Percentiles rank a stretch among this genome's conserved stretches.
These are phyloP conservation scores for Pangasianodon hypophthalmus DNA, from an alignment of 2,113 vertebrate species.

Conservation along the genomic window DNA sequence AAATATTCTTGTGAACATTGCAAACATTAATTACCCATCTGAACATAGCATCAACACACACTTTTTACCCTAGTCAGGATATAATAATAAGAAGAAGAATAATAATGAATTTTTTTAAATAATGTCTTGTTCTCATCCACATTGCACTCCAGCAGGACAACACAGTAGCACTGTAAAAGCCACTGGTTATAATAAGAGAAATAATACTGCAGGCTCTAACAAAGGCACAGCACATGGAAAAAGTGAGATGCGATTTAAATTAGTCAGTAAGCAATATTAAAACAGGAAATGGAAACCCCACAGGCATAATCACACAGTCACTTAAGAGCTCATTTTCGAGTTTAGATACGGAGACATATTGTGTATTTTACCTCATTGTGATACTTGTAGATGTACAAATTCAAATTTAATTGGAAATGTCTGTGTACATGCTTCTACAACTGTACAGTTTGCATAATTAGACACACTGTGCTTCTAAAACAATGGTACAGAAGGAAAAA, in stretches of 20 bases:
- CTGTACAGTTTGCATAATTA: constrained; percentile 16
- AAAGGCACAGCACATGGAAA: background rate
- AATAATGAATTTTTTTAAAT: background rate
- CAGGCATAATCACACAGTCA: constrained; percentile 37
- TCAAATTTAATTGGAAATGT: constrained; percentile 38
- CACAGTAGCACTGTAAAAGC: background rate
- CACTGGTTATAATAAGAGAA: background rate
- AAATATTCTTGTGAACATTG: background rate
- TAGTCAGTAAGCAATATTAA: constrained; percentile 48
- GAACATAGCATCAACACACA: background rate
- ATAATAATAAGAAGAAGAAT: background rate
- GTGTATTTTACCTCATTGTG: constrained; percentile 31
- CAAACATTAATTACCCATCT: too few relatives aligned
- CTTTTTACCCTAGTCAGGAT: background rate
- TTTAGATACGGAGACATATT: constrained; percentile 36
- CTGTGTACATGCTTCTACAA: background rate
- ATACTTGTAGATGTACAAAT: constrained; percentile 35
- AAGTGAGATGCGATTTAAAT: constrained; percentile 43
- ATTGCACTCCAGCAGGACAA: background rate
- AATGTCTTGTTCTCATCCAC: background rate
- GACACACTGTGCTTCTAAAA: background rate
- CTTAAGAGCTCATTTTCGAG: constrained; percentile 37
- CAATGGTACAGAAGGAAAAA: background rate
- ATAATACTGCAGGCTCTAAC: background rate
- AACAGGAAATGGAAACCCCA: constrained; percentile 45